Evolutionary conservation across 1,140 invertebrate species (phyloP), one percentile per base, ranked within the genome.

Genomic region (Lasaia peninsularis): DNA sequence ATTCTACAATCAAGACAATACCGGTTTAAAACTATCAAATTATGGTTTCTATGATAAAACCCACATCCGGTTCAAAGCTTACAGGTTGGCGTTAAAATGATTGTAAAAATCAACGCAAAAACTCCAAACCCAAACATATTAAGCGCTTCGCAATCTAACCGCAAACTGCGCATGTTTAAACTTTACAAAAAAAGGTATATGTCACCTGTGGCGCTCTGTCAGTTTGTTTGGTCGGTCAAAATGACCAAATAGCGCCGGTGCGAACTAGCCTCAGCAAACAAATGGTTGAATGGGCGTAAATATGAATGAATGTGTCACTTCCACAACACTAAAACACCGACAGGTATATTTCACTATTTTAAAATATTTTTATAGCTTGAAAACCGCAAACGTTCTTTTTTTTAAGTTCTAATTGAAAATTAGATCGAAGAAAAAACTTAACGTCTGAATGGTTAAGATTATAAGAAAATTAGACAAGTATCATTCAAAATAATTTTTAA

Each of bases 121-220:
- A 40, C 52, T 51, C 10, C 14, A 51, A 64, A 56, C 34, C 52
- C 49, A 59, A 58, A 60, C 31, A 63, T 40, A 51, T 66, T 55
- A 65, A 65, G 60, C 73, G 69, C 64, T 75, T 56, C 44, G 69
- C 63, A 67, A 65, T 62, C 52, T 66, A 58, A 65, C 64, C 70
- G 66, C 64, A 78, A 75, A 73, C 63, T 69, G 9, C 65, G 63
- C 66, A 56, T 65, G 60, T 63, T 64, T 67, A 67, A 69, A 75
- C 67, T 67, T 57, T 63, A 70, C 49, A 83, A 73, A 77, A 78
- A 75, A 67, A 80, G 72, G 76, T 76, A 75, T 55, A 68, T 63
- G 59, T 76, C 80, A 86, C 74, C 79, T 84, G 80, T 83, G 84
- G 84, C 84, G 84, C 84, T 86, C 74, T 63, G 62, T 50, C 52